These are phyloP conservation scores for Albula glossodonta DNA, from an alignment of 2,113 vertebrate genomes.

Conservation along the genomic window DNA sequence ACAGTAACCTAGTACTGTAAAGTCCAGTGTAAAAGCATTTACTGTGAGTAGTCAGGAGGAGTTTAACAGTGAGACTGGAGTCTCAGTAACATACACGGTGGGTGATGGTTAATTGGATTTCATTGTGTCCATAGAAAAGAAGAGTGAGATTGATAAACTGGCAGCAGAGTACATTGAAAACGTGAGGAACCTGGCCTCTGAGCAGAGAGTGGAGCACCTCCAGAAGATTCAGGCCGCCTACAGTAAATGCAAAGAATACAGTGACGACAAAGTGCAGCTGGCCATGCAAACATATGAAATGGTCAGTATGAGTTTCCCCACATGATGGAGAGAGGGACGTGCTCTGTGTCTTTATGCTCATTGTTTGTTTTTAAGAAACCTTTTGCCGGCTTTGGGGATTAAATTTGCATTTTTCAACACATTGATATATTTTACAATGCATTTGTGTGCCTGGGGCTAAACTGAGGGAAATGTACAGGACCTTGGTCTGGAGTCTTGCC, in stretches of 20 bases:
- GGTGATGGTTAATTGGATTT: not conserved
- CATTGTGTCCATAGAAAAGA: constrained; percentile 79
- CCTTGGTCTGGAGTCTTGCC: not conserved
- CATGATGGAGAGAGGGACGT: not conserved
- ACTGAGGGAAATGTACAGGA: not conserved
- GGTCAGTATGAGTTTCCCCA: constrained; percentile 68
- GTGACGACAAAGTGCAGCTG: constrained; percentile 96
- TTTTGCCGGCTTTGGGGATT: too few relatives aligned
- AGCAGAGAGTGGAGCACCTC: constrained; percentile 87
- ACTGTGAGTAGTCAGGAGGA: not conserved
- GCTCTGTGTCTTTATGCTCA: too few relatives aligned
- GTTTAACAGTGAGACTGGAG: too few relatives aligned
- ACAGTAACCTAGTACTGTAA: not conserved
- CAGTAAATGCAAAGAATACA: constrained; percentile 94
- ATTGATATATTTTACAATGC: not conserved
- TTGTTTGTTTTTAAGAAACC: too few relatives aligned
- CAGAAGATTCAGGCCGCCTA: constrained; percentile 93
- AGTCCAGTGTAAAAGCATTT: not conserved
- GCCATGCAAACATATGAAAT: constrained; percentile 99
- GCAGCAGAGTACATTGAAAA: constrained; percentile 88
- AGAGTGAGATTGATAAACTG: constrained; percentile 88
- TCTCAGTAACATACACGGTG: too few relatives aligned
- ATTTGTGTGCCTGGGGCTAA: not conserved
- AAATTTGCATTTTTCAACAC: too few relatives aligned
- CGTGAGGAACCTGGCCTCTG: constrained; percentile 79